Percentiles rank a stretch among this genome's conserved stretches.
Conservation (phyloP, 2,888 invertebrate genomes). For the Isotomurus palustris region DNA sequence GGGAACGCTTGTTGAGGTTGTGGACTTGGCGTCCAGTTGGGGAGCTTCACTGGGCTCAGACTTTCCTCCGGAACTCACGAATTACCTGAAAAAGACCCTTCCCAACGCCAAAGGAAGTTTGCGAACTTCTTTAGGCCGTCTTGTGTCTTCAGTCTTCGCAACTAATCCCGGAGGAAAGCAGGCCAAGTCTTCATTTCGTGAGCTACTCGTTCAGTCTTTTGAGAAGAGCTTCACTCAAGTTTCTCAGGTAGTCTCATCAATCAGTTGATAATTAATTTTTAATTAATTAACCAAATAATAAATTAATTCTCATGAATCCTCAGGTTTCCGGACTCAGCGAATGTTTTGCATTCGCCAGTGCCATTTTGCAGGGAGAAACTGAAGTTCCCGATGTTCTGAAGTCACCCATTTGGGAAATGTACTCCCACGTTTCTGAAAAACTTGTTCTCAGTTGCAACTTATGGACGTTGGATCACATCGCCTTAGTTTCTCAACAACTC, state of each 20-base stretch:
- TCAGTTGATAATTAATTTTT: too few species aligned
- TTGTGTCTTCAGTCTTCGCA: conserved; percentile 21
- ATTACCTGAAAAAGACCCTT: conserved; percentile 36
- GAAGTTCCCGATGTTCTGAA: neutral
- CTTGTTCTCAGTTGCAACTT: conserved; percentile 23
- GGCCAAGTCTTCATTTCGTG: conserved; percentile 6
- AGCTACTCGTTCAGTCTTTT: conserved; percentile 19
- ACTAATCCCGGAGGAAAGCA: neutral
- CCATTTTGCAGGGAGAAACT: neutral
- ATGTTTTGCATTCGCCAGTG: conserved; percentile 16
- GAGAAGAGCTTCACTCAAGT: conserved; percentile 24
- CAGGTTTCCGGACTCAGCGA: conserved; percentile 24
- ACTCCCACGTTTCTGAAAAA: conserved; percentile 22
- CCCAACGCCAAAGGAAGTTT: conserved; percentile 29
- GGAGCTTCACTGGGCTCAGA: conserved; percentile 61
- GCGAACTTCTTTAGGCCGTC: conserved; percentile 21
- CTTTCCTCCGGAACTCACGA: conserved; percentile 52
- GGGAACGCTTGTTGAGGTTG: conserved; percentile 73
- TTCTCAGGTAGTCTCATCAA: conserved; percentile 27
- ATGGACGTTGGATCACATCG: conserved; percentile 15
- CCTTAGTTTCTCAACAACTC: too few species aligned
- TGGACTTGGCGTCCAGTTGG: conserved; percentile 80
- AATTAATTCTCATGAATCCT: neutral
- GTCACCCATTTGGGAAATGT: neutral
- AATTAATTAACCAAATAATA: neutral